phyloP scores from a whole-genome alignment of 2,888 invertebrate genomes.

The Teinopalpus imperialis region DNA sequence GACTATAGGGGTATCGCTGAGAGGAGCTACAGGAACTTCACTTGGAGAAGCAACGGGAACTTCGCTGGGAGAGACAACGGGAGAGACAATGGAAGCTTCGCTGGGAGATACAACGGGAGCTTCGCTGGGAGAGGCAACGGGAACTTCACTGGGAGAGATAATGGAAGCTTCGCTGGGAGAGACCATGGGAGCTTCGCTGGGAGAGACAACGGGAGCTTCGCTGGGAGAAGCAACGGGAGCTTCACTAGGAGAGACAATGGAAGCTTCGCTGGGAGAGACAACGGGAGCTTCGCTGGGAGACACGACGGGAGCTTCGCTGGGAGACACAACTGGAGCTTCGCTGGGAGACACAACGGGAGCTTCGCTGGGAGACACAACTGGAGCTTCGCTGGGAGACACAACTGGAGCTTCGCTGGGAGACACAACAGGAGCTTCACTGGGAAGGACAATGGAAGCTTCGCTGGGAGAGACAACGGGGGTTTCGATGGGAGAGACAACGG shows the following conservation, averaged over 20 bases:
- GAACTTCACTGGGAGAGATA: background rate
- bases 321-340: background rate
- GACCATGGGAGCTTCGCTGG: no score
- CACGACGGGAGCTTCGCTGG: constrained; percentile 23
- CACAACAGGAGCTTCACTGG: background rate
- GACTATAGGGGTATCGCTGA: no score
- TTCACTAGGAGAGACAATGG: no score
- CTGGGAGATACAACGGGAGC: background rate
- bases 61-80: background rate
- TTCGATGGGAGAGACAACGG: background rate
- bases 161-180: no score
- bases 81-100: background rate
- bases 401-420: background rate
- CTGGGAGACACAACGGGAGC: background rate
- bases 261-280: background rate
- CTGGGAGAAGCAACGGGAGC: no score
- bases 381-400: background rate
- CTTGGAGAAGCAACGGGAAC: background rate
- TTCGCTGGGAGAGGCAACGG: background rate
- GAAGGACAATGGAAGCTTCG: background rate
- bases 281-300: constrained; percentile 9
- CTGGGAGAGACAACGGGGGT: background rate
- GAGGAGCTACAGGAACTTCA: constrained; percentile 1
- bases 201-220: no score
- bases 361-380: background rate